phyloP scores from a whole-genome alignment of 2,797 vertebrate species.

The Microctenopoma lineatum region DNA sequence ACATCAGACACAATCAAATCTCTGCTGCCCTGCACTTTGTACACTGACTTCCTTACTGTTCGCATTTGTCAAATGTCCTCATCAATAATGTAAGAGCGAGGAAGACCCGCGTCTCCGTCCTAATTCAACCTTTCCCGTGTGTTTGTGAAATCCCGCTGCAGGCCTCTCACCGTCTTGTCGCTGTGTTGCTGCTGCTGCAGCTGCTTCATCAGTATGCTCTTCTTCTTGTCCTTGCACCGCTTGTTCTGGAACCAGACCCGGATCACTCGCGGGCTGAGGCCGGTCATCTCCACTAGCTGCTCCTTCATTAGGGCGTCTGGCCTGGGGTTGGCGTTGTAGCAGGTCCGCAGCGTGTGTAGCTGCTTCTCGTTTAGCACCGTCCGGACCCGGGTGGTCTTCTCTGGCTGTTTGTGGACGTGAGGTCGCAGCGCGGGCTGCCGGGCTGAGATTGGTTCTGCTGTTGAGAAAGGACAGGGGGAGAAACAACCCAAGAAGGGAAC shows the following conservation, averaged over 20 bases:
- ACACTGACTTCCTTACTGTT: no score
- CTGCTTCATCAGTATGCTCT: conserved; percentile 94
- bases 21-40: no score
- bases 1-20: no score
- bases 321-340: conserved; percentile 95
- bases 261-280: conserved; percentile 93
- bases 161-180: conserved; percentile 91
- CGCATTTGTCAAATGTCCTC: neutral
- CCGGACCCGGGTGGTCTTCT: conserved; percentile 93
- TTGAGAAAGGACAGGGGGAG: conserved; percentile 29
- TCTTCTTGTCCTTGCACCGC: conserved; percentile 95
- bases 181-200: conserved; percentile 94
- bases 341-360: conserved; percentile 94
- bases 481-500: neutral
- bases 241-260: conserved; percentile 98
- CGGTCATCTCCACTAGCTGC: conserved; percentile 95
- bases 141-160: no score
- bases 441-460: conserved; percentile 94
- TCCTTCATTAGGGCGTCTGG: conserved; percentile 97
- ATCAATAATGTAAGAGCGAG: neutral
- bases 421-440: conserved; percentile 91
- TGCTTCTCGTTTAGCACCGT: conserved; percentile 96
- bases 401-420: conserved; percentile 94
- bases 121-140: no score
- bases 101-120: no score